phyloP scores from a whole-genome alignment of 2,888 invertebrate species.

The Mamestra brassicae region DNA sequence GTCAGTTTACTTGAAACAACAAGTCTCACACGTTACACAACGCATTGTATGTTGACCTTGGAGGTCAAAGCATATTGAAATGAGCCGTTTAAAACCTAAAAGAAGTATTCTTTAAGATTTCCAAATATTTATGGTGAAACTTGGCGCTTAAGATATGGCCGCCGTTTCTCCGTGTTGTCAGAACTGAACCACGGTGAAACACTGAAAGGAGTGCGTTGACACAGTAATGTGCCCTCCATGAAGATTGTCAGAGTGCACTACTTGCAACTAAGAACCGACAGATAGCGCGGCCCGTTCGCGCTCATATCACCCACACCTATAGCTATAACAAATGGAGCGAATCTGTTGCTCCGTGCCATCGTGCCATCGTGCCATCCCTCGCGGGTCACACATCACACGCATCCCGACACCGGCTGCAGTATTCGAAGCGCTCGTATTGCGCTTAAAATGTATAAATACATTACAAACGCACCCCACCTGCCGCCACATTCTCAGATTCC shows the following conservation, averaged over 20 bases:
- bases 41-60: conserved; percentile 57
- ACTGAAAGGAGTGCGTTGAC: conserved; percentile 30
- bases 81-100: conserved; percentile 46
- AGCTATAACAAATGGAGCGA: background rate
- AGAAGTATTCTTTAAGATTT: conserved; percentile 35
- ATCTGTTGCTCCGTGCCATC: conserved; percentile 29
- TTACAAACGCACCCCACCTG: conserved; percentile 56
- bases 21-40: conserved; percentile 47
- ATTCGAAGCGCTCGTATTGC: conserved; percentile 50
- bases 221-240: conserved; percentile 37
- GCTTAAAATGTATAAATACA: conserved; percentile 55
- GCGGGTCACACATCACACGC: conserved; percentile 32
- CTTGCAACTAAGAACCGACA: conserved; percentile 23
- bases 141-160: background rate
- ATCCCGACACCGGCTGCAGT: conserved; percentile 27
- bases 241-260: conserved; percentile 38
- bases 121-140: conserved; percentile 20
- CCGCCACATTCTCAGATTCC: conserved; percentile 56
- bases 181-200: background rate
- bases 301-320: background rate
- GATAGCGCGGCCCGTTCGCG: conserved; percentile 20
- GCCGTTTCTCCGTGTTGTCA: background rate
- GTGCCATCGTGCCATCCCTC: conserved; percentile 15
- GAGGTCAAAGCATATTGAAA: conserved; percentile 54
- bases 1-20: conserved; percentile 39